Evolutionary conservation across 2,797 vertebrate genomes (phyloP), one percentile per base, ranked within the genome.

Genomic region (Limosa lapponica): DNA sequence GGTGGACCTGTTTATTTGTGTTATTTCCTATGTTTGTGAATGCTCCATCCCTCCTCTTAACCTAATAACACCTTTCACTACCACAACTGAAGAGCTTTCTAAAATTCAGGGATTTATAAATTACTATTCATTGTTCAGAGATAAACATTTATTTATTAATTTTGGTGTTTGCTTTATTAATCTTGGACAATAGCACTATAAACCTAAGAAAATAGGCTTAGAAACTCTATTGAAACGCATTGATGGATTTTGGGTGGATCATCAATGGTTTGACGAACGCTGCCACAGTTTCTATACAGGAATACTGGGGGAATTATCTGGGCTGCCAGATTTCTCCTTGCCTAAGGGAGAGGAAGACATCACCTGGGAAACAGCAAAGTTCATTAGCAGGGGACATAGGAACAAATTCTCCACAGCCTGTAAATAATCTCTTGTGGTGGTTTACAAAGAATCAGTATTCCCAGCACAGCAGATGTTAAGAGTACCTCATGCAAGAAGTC

Each of bases 261-360:
- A 49, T 10, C 72, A 61, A 39, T 22, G 4, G 0, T 20, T 10
- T 22, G 34, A 43, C 24, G 20, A 70, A 36, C 44, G 39, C 3
- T 85, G 30, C 30, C 1, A 1, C 8, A 23, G 15, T 16, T 70
- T 54, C 73, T 24, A 0, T 52, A 23, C 0, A 59, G 27, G 16
- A 77, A 66, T 20, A 5, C 11, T 70, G 27, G 14, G 30, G 10
- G 5, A 32, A 23, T 46, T 89, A 13, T 16, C 32, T 34, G 49
- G 17, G 12, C 30, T 48, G 23, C 18, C 37, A 57, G 37, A 72
- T 71, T 89, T 57, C 43, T 8, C 11, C 24, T 54, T 48, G 8
- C n/a, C n/a, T 51, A 30, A 28, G 6, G 37, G 41, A 41, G 41
- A 41, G 20, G 58, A 34, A 62, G 24, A 61, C 7, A 32, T 6